Base-by-base conservation (phyloP, 2,797 vertebrate species). In the Sebastes steindachneri region DNA sequence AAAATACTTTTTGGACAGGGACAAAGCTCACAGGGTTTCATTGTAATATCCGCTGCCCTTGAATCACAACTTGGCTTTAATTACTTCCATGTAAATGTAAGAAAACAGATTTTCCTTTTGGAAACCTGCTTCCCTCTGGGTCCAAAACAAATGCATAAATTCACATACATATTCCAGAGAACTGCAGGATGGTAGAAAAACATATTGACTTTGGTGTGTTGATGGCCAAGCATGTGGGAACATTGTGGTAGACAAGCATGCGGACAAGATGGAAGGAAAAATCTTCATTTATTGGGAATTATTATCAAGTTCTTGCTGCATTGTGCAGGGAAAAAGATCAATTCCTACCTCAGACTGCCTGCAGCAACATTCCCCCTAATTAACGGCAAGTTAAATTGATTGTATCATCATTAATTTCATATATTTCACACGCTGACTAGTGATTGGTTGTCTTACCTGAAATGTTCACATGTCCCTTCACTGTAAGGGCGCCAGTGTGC, bases 31-130 rank as follows among this genome's bases (percentile, higher is more conserved):
- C 59, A 77, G 66, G 59, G 76, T 75, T 88, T 86, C 59, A 64
- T 17, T 77, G 72, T 81, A 87, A 83, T 86, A 86, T 75, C 48
- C 51, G 15, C 76, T 78, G 59, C 60, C 79, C 80, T 75, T 81
- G 64, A 90, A 88, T 82, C 85, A 75, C 58, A 80, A 57, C 76
- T 79, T 80, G 77, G 57, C 81, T 89, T 83, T 85, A 86, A 89
- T 91, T 88, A 86, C 66, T 77, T 89, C 41, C 15, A 23, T 82
- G 88, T 71, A 79, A 89, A 83, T 75, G 73, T 35, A 68, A 67
- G 51, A 83, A 84, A 73, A 55, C 35, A 31, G 19, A 79, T 76
- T 73, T 73, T 84, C 57, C 37, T 59, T 86, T 79, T 74, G 53
- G 68, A 80, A 83, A 78, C 31, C 53, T 67, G 76, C 45, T 63